phyloP scores from a whole-genome alignment of 2,888 invertebrate genomes.

The Machimus atricapillus region DNA sequence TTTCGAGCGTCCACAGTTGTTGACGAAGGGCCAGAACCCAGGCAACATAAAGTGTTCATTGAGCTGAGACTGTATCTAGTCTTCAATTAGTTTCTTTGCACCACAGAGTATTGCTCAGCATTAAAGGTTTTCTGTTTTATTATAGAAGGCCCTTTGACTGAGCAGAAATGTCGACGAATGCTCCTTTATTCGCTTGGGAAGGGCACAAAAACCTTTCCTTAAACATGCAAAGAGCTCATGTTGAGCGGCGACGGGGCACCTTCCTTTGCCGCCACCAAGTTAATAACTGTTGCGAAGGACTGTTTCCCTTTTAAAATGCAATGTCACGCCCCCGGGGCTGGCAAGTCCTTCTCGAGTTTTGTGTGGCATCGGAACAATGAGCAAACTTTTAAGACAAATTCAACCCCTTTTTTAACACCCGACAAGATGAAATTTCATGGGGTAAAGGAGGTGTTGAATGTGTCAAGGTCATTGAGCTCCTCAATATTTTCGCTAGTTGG shows the following conservation, averaged over 20 bases:
- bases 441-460: not conserved
- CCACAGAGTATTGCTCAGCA: not conserved
- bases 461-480: not conserved
- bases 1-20: not conserved
- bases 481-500: not conserved
- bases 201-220: not conserved
- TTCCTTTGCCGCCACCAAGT: not conserved
- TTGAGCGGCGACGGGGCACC: not conserved
- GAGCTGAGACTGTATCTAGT: not conserved
- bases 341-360: not conserved
- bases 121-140: not conserved
- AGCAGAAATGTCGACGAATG: not conserved
- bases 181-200: not conserved
- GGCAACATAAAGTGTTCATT: not conserved
- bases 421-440: not conserved
- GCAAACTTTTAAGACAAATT: not conserved
- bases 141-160: not conserved
- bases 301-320: slow-evolving; percentile 11
- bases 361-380: not conserved
- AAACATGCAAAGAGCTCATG: not conserved
- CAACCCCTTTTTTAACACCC: not conserved
- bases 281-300: not conserved
- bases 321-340: not conserved
- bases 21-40: not conserved
- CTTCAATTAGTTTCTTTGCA: not conserved